Evolutionary conservation across 2,113 vertebrate genomes (phyloP), one percentile per base, ranked within the genome.

Genomic region (Verasper variegatus): DNA sequence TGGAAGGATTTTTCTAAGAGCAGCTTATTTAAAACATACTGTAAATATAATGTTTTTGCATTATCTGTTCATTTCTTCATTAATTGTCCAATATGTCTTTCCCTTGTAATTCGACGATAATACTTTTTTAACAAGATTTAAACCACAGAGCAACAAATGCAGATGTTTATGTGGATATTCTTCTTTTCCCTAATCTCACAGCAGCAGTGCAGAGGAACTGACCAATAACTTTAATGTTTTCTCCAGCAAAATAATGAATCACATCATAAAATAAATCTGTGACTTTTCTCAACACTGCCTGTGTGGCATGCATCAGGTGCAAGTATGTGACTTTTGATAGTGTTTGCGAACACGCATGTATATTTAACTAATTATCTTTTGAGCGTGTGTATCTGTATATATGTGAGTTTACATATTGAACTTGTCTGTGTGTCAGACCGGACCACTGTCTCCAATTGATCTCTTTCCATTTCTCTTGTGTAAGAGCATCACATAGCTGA

Each of bases 361-460:
- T 27, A 65, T 13, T 4, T 13, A 58, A 1, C 15, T 71, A 6
- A 21, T 21, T 5, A 24, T 24, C 2, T 42, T 13, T 64, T 49
- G 3, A 20, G 10, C 45, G 47, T 55, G 18, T 61, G 49, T 51
- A 20, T 51, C 15, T 51, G 49, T 51, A 20, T 20, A 45, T 81
- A 14, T 78, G 21, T 78, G 21, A 68, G 63, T 68, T 74, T 51
- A 14, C 62, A 10, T 57, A 88, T 86, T 0, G 74, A 82, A 78
- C 8, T 0, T 20, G 74, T 60, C 40, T 68, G 49, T 73, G 74
- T 60, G 60, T 86, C 56, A 57, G 11, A 62, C 68, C 47, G 57
- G 8, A 62, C 31, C 31, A 31, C 65, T 57, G 74, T 76, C 78
- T 86, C 37, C 59, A 40, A 89, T 88, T 82, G 84, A 92, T 86